Base-by-base conservation (phyloP, 2,888 invertebrate genomes). In the Tenthredo notha region DNA sequence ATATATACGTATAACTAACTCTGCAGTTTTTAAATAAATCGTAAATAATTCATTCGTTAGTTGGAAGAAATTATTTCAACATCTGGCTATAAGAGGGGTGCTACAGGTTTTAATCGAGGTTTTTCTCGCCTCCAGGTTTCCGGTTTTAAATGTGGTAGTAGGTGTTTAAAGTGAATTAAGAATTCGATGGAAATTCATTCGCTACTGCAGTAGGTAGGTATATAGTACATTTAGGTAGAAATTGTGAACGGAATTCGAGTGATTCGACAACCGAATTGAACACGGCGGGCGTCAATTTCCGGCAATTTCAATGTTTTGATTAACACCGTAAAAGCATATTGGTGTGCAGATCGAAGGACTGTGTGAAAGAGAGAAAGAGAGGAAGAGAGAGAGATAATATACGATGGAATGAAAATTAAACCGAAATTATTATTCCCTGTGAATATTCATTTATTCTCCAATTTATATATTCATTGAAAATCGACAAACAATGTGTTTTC, bases 241-340 rank as follows among this genome's bases (percentile, higher is more conserved):
- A 29, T 29, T 67, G 3, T n/a, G 50, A 77, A 33, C 75, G 50
- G 29, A 29, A 61, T 80, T 80, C 61, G 61, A 50, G 77, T 33
- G 77, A 77, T 77, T 77, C 54, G 47, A 77, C 77, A 80, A 61
- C 80, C 80, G 58, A 80, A 80, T 58, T 29, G 80, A 80, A 80
- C 61, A 80, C 80, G 58, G 21, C 80, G 61, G 80, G 80, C 80
- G 80, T 80, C 80, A 80, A 80, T 80, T 80, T 80, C 80, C 80
- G 80, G 80, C 40, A 80, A 80, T 80, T 80, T 40, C 58, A 40
- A 80, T 58, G 37, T 80, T 80, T 80, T 40, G 61, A 80, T 80
- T 61, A 61, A 80, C 50, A 21, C n/a, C 61, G 58, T 37, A 40
- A 80, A 80, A 80, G 47, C 77, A 54, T 50, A 47, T 25, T n/a